Percentiles rank a stretch among this genome's conserved stretches.
Evolutionary conservation across 2,888 invertebrate species (phyloP).

Genomic region (Heliconius cydno): DNA sequence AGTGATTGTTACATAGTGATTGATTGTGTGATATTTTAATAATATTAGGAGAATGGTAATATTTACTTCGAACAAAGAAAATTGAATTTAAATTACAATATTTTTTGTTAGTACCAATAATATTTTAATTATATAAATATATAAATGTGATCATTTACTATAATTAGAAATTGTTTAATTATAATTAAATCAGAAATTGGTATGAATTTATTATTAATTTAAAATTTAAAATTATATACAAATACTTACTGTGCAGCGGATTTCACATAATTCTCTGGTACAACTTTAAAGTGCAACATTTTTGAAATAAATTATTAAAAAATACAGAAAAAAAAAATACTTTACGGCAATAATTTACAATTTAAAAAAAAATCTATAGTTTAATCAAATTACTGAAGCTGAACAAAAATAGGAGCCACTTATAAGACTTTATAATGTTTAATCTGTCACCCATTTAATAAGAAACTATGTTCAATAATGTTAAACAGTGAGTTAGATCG

Average conservation of each 20-base stretch:
- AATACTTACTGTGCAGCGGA: slow-evolving; percentile 72
- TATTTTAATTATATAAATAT: too few species aligned
- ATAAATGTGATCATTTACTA: too few species aligned
- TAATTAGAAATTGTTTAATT: too few species aligned
- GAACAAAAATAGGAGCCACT: slow-evolving; percentile 81
- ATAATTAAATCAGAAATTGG: too few species aligned
- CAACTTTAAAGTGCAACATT: slow-evolving; percentile 74
- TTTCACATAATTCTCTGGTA: slow-evolving; percentile 75
- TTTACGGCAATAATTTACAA: slow-evolving; percentile 38
- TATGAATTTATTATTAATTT: not conserved
- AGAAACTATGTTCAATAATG: slow-evolving; percentile 52
- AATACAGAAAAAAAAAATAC: slow-evolving; percentile 45
- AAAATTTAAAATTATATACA: not conserved
- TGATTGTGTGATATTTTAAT: too few species aligned
- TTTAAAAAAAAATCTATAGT: slow-evolving; percentile 56
- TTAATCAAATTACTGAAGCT: slow-evolving; percentile 81
- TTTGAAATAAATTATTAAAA: slow-evolving; percentile 50
- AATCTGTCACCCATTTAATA: slow-evolving; percentile 81
- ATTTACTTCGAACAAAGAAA: too few species aligned
- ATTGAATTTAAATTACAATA: too few species aligned
- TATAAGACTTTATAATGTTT: slow-evolving; percentile 73
- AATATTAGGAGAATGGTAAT: too few species aligned
- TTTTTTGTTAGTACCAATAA: too few species aligned
- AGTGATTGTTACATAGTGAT: too few species aligned
- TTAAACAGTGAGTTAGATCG: slow-evolving; percentile 57